A percentile compares a stretch with the other conserved stretches of the same genome.
phyloP scores from a whole-genome alignment of 2,888 invertebrate species.

The Leptopilina myrica region DNA sequence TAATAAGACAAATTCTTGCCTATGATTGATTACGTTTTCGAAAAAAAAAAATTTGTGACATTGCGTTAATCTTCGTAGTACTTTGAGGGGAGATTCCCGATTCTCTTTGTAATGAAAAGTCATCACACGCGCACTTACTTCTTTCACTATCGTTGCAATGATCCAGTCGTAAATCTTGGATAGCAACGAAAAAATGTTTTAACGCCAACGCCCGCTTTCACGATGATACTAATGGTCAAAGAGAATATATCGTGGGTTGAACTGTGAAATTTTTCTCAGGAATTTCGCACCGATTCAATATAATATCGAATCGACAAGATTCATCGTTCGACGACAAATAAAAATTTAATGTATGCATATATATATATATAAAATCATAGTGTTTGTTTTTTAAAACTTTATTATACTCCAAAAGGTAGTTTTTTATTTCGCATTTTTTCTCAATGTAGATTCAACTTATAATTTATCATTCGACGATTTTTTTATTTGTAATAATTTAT shows the following conservation, averaged over 20 bases:
- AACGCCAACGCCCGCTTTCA: slow-evolving; percentile 39
- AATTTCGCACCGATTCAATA: slow-evolving; percentile 38
- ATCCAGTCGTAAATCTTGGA: slow-evolving; percentile 37
- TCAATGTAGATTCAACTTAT: background rate
- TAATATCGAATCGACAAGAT: slow-evolving; percentile 30
- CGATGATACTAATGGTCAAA: slow-evolving; percentile 38
- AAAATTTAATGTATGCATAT: slow-evolving; percentile 27
- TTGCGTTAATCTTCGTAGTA: background rate
- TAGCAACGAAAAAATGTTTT: slow-evolving; percentile 32
- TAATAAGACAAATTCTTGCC: no score
- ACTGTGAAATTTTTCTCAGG: slow-evolving; percentile 31
- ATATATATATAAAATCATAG: background rate
- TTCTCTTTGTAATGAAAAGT: slow-evolving; percentile 16
- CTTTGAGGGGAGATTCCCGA: background rate
- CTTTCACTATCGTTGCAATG: slow-evolving; percentile 29
- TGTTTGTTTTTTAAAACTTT: no score
- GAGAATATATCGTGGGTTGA: slow-evolving; percentile 37
- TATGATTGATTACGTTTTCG: background rate
- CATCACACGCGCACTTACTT: slow-evolving; percentile 21
- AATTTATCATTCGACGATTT: slow-evolving; percentile 21
- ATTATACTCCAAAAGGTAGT: background rate
- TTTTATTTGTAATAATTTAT: background rate
- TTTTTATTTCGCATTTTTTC: background rate
- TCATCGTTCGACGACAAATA: slow-evolving; percentile 26
- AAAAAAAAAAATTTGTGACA: background rate